Base-by-base conservation (phyloP, 2,888 invertebrate species). In the Steromphala cineraria region DNA sequence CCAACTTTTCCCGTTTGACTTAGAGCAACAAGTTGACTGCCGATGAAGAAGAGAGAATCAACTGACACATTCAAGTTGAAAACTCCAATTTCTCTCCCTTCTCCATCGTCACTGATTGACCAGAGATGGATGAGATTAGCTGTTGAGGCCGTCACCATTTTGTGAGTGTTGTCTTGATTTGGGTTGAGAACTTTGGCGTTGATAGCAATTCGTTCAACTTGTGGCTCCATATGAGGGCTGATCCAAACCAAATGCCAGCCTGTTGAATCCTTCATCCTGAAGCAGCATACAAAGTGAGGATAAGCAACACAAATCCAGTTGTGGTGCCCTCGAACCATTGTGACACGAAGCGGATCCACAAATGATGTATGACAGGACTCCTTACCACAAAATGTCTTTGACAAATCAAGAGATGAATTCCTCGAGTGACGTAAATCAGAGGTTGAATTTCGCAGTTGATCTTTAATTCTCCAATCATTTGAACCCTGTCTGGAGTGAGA, bases 301-400 rank as follows among this genome's bases (percentile, higher is more conserved):
- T 98, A 99, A 0, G 98, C 98, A 28, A 98, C 98, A 28, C 97
- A 98, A 85, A 99, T 97, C 97, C 98, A 99, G 93, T 98, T 99
- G 93, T 99, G 98, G 94, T 99, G 98, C 3, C 98, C 98, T 80
- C 90, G 85, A 36, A 93, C 78, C 87, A 92, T 90, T 0, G 90
- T 92, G 36, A 93, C 92, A 74, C 89, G 80, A 78, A 92, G 79
- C 1, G 92, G 91, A 74, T 92, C 90, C 28, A 82, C 80, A 24
- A 55, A 46, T 13, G 75, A 75, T 19, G 40, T 75, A 75, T 40
- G 52, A 21, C 21, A 21, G 15, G 75, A 75, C 17, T 75, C 75
- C 24, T 75, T 75, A 10, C 24, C 19, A 46, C 75, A 75, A 24
- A 75, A 52, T 4, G 56, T 67, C 71, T 78, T 83, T 40, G 53